phyloP scores from a whole-genome alignment of 2,797 vertebrate species.

The Manis pentadactyla region DNA sequence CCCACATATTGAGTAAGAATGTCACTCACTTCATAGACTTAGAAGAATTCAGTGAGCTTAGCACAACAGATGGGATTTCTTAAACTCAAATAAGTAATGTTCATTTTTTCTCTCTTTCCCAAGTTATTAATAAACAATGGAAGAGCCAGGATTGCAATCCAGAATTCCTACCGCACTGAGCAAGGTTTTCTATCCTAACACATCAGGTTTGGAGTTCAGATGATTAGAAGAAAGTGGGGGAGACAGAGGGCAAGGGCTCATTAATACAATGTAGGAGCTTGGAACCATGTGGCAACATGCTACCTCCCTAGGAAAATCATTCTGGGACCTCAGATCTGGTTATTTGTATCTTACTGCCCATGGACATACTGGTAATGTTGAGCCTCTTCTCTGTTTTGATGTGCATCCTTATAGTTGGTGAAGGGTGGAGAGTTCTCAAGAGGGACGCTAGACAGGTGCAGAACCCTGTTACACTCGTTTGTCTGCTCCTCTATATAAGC shows the following conservation, averaged over 20 bases:
- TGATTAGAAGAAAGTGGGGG: not conserved
- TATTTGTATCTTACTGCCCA: not conserved
- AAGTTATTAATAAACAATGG: not conserved
- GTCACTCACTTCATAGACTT: not conserved
- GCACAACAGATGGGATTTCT: not conserved
- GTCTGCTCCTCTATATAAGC: not conserved
- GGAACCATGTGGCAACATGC: not conserved
- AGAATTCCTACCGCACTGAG: not conserved
- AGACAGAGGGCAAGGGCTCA: fast-evolving
- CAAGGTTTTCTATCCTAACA: not conserved
- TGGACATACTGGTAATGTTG: not conserved
- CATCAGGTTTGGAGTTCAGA: not conserved
- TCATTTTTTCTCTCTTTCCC: not conserved
- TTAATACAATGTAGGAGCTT: not conserved
- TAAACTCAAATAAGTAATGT: not conserved
- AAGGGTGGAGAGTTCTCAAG: not conserved
- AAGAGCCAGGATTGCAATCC: not conserved
- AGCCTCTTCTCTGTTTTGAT: not conserved
- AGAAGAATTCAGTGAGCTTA: not conserved
- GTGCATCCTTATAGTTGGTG: not conserved
- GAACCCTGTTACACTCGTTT: not conserved
- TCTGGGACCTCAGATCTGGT: not conserved
- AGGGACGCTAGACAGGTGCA: not conserved
- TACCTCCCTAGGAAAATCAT: not conserved
- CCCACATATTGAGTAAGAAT: not conserved